phyloP scores from a whole-genome alignment of 2,113 vertebrate genomes.

The Eleginops maclovinus region DNA sequence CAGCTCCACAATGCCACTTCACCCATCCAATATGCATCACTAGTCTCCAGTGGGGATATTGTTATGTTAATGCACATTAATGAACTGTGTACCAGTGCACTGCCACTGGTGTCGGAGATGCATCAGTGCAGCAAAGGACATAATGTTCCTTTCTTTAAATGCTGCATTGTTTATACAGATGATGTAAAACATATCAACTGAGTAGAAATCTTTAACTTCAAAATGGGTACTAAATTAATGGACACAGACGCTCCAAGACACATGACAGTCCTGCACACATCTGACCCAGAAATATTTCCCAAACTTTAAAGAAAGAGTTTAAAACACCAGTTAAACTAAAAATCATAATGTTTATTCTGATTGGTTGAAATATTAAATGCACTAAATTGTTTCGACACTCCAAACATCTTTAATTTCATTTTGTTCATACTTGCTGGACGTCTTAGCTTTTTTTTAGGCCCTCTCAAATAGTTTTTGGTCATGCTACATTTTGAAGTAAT shows the following conservation, averaged over 20 bases:
- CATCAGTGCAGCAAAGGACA: conserved; percentile 16
- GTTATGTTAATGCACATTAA: conserved; percentile 73
- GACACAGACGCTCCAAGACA: neutral
- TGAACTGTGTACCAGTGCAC: conserved; percentile 53
- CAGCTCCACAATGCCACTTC: conserved; percentile 48
- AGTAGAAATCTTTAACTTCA: conserved; percentile 10
- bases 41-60: conserved; percentile 60
- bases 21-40: conserved; percentile 62
- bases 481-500: conserved; percentile 84
- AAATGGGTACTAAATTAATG: neutral
- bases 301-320: conserved; percentile 45
- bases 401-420: conserved; percentile 53
- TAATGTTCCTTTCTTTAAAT: neutral
- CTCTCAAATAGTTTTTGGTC: conserved; percentile 79
- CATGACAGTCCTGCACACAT: neutral
- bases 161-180: conserved; percentile 1
- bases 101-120: conserved; percentile 29
- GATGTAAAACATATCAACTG: neutral
- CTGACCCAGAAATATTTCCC: neutral
- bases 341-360: conserved; percentile 29
- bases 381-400: conserved; percentile 54
- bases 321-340: conserved; percentile 30
- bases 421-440: conserved; percentile 68
- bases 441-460: conserved; percentile 57
- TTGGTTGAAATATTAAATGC: conserved; percentile 43